Percentiles rank a stretch among this genome's conserved stretches.
These are phyloP conservation scores for Sander lucioperca DNA, from an alignment of 2,113 vertebrate species.

Conservation along the genomic window DNA sequence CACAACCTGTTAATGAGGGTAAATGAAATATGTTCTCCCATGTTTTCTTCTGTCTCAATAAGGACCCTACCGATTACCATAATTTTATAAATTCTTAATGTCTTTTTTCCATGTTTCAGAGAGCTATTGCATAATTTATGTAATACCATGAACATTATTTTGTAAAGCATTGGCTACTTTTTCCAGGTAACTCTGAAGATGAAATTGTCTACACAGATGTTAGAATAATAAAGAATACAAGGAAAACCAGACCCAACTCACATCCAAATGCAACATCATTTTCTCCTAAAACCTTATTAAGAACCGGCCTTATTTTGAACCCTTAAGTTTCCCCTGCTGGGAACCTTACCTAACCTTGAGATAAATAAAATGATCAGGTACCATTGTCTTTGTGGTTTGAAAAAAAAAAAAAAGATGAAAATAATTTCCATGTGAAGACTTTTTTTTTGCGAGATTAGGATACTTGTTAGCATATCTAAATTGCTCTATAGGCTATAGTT, in stretches of 20 bases:
- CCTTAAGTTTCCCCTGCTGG: background rate
- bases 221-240: background rate
- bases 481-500: too few species aligned
- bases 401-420: too few species aligned
- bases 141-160: background rate
- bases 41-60: too few species aligned
- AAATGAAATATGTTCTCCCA: background rate
- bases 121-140: background rate
- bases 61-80: background rate
- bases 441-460: too few species aligned
- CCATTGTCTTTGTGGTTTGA: background rate
- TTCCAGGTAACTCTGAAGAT: constrained; percentile 38
- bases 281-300: background rate
- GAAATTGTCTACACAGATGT: constrained; percentile 41
- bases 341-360: background rate
- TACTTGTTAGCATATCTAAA: too few species aligned
- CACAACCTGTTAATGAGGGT: background rate
- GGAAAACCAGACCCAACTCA: background rate
- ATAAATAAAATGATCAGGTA: background rate
- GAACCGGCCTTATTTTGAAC: background rate
- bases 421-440: too few species aligned
- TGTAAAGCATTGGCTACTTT: background rate
- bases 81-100: background rate
- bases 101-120: background rate
- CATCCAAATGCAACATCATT: background rate